Base-by-base conservation (phyloP, 1,140 invertebrate genomes). In the Andricus grossulariae region DNA sequence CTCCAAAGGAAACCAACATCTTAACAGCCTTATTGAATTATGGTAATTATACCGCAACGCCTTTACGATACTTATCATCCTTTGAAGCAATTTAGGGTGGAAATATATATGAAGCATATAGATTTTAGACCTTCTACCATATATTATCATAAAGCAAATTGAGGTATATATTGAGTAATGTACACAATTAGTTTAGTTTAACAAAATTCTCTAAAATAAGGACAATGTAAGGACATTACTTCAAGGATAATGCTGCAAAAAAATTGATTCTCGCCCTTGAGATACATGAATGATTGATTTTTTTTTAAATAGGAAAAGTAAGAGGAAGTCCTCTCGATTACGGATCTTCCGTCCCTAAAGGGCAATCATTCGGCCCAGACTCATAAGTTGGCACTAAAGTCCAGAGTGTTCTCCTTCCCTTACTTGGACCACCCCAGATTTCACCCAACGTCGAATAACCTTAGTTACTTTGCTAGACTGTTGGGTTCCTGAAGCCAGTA, bases 401-500 rank as follows among this genome's bases (percentile, higher is more conserved):
- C 57, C 57, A 66, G 57, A 25, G 57, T 66, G 57, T 66, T 66
- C 57, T 66, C 57, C 57, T 66, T 6, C 66, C 79, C 80, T 80
- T 80, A 71, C 79, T 74, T 71, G 45, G 71, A 71, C 19, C 75
- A 72, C 78, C 72, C 55, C 77, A 75, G 8, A 45, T 11, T 73
- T 78, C 82, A 75, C 76, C 80, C 80, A 80, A 83, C 78, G 77
- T 75, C 83, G 86, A 89, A 88, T 88, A 90, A 88, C 88, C 87
- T 90, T 90, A 89, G 88, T 90, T 90, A 89, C 88, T 91, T 90
- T 90, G 85, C 86, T 83, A 84, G 88, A 90, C 86, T 88, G 88
- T 89, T 90, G 88, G 88, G 88, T 87, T 86, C 85, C 83, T 84
- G 84, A 88, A 87, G 86, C 86, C 82, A 80, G 83, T 80, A 86